A percentile compares a stretch with the other conserved stretches of the same genome.
Conservation (phyloP, 2,797 vertebrate genomes). For the Rhyacichthys aspro region DNA sequence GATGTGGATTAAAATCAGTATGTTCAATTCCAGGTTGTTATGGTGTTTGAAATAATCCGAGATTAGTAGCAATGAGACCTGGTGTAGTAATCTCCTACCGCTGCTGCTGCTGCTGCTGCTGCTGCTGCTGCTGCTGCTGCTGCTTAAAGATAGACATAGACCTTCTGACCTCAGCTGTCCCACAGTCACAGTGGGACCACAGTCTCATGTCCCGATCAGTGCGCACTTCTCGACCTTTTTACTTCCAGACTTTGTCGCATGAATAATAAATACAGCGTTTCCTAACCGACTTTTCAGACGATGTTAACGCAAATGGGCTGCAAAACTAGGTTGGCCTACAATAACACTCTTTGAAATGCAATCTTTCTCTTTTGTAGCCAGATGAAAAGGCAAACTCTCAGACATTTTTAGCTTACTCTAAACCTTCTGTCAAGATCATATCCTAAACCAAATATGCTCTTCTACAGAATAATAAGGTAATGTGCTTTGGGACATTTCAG, state of each 20-base stretch:
- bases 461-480: conserved; percentile 21
- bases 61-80: conserved; percentile 49
- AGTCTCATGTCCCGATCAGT: conserved; percentile 12
- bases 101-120: not conserved
- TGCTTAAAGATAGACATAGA: not conserved
- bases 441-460: conserved; percentile 21
- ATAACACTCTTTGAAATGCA: conserved; percentile 3
- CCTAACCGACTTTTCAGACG: conserved; percentile 1
- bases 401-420: not conserved
- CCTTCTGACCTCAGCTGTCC: not conserved
- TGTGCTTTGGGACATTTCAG: conserved; percentile 39
- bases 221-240: conserved; percentile 28
- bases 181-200: conserved; percentile 7
- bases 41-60: conserved; percentile 47
- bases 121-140: not conserved
- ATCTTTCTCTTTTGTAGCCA: not conserved
- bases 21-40: conserved; percentile 27
- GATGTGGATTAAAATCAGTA: conserved; percentile 21
- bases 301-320: not conserved
- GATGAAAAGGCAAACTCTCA: not conserved
- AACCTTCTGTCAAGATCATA: conserved; percentile 13
- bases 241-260: conserved; percentile 13
- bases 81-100: conserved; percentile 25
- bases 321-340: not conserved
- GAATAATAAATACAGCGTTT: conserved; percentile 39